These are phyloP conservation scores for Mus caroli DNA, from an alignment of 2,797 vertebrate genomes.

Conservation along the genomic window DNA sequence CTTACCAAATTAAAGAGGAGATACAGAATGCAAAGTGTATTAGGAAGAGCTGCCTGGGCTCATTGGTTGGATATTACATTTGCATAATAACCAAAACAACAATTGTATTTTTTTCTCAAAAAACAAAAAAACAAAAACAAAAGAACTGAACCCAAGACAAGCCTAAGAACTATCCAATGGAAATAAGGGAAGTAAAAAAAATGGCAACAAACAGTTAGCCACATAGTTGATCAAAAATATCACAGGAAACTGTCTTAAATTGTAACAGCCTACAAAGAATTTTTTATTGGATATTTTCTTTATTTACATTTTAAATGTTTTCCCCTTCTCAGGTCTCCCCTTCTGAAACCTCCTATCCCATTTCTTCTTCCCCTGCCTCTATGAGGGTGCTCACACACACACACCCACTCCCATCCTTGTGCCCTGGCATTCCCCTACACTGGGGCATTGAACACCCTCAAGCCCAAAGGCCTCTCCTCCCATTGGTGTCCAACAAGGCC, in stretches of 20 bases:
- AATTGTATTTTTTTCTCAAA: neutral
- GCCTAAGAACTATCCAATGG: neutral
- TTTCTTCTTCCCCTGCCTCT: too few species aligned
- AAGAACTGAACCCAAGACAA: constrained; percentile 10
- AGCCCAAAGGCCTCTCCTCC: too few species aligned
- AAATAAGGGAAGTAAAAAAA: constrained; percentile 5
- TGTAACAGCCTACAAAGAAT: constrained; percentile 20
- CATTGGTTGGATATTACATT: neutral
- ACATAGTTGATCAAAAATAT: constrained; percentile 3
- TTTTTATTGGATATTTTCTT: neutral
- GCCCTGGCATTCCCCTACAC: too few species aligned
- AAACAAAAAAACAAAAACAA: neutral
- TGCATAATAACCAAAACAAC: constrained; percentile 9
- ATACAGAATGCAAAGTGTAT: neutral
- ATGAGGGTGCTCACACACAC: too few species aligned
- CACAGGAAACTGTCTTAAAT: constrained; percentile 57
- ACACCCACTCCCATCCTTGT: too few species aligned
- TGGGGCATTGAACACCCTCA: too few species aligned
- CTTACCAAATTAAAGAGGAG: neutral
- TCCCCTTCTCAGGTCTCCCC: too few species aligned
- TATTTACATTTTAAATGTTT: too few species aligned
- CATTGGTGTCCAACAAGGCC: too few species aligned
- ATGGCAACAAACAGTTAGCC: neutral
- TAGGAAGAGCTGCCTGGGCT: neutral
- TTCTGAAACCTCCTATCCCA: too few species aligned